phyloP scores from a whole-genome alignment of 2,888 invertebrate genomes.

The Drosophila acutilabella region DNA sequence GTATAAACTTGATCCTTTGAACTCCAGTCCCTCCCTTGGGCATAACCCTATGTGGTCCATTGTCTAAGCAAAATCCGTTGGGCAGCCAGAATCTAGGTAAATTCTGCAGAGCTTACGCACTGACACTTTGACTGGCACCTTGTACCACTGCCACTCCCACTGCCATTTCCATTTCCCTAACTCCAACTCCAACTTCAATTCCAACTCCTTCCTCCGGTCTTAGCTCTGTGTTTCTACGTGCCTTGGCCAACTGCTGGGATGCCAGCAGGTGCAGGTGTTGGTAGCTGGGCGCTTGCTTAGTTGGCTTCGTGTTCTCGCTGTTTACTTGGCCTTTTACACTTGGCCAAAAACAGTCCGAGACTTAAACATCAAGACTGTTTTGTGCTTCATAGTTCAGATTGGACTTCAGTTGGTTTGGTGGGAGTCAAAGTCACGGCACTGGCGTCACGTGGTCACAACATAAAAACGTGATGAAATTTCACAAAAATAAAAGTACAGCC shows the following conservation, averaged over 20 bases:
- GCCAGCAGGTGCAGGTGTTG: constrained; percentile 80
- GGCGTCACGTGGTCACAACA: constrained; percentile 85
- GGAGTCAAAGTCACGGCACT: constrained; percentile 50
- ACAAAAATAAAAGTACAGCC: constrained; percentile 79
- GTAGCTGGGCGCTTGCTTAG: constrained; percentile 47
- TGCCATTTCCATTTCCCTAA: constrained; percentile 35
- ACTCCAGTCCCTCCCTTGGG: background rate
- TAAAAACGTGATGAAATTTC: constrained; percentile 85
- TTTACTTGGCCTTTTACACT: constrained; percentile 25
- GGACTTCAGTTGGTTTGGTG: constrained; percentile 45
- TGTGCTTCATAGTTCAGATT: constrained; percentile 50
- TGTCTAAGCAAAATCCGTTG: constrained; percentile 37
- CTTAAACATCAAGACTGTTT: constrained; percentile 40
- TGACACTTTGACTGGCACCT: constrained; percentile 78
- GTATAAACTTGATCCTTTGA: too few species aligned
- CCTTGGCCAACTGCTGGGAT: constrained; percentile 58
- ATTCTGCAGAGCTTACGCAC: constrained; percentile 74
- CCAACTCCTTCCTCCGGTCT: background rate
- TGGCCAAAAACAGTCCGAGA: constrained; percentile 37
- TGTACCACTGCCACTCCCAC: constrained; percentile 42
- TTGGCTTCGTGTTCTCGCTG: constrained; percentile 37
- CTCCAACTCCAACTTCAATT: background rate
- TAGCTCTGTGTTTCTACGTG: constrained; percentile 68
- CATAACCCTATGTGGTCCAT: constrained; percentile 41
- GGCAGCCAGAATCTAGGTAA: constrained; percentile 70